Evolutionary conservation across 2,113 vertebrate genomes (phyloP), one percentile per base, ranked within the genome.

Genomic region (Lagopus muta): DNA sequence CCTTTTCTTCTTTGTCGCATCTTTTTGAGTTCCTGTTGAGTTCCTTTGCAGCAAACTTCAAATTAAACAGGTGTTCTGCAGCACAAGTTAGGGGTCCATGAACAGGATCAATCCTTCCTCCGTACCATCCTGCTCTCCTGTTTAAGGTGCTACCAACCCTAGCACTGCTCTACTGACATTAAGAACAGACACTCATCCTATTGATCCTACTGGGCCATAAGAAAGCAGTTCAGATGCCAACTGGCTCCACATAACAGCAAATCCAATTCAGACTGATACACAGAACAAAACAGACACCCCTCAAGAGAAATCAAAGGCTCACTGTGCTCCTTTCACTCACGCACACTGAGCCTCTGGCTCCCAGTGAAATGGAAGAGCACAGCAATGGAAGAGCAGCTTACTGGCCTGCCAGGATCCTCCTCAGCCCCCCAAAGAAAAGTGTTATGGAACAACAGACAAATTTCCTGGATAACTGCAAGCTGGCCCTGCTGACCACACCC

Each of bases 31-130:
- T 99, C 91, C 98, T 98, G 90, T 98, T 98, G 60, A 99, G 98
- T 54, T 99, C 98, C 97, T 99, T 99, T 88, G 99, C 98, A 82
- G 98, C 98, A 94, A 99, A 98, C 93, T 99, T 99, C 90, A 99
- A 95, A 86, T 99, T 99, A 95, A 99, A 99, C 57, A 99, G 98
- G 75, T 99, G 86, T 80, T 99, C 98, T 99, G 96, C 65, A 74
- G 88, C 1, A 13, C 25, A 76, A 64, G 94, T 98, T 97, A 98
- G 98, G 97, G 97, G 22, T 50, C 58, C 57, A 79, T 40, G 48
- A 67, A 64, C 30, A 40, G 11, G 19, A 61, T 30, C 27, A 5
- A 47, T 12, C 27, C 25, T 62, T 47, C 24, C 50, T 13, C 3
- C 0, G 2, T 1, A 27, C 65, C 15, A 54, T 11, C 60, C 54